Evolutionary conservation across 2,888 invertebrate genomes (phyloP).

Genomic region (Cheilosia vulpina): DNA sequence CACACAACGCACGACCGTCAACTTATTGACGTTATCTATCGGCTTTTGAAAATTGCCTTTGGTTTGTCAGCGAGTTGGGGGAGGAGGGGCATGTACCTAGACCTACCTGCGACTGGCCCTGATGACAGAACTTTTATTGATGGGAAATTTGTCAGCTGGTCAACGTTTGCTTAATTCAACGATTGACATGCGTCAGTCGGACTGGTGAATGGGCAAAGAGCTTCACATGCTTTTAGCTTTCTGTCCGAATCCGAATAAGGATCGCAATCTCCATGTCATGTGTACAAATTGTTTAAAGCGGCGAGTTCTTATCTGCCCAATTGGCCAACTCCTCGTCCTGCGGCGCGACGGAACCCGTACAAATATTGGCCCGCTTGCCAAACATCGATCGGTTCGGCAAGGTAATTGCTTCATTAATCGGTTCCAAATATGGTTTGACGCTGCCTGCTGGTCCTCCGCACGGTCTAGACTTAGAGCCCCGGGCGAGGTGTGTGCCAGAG

Average conservation of each 20-base stretch:
- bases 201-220: conserved; percentile 60
- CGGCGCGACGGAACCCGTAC: conserved; percentile 49
- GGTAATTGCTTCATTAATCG: conserved; percentile 77
- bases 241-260: conserved; percentile 28
- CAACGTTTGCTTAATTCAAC: conserved; percentile 57
- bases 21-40: conserved; percentile 54
- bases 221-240: conserved; percentile 41
- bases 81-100: neutral
- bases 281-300: conserved; percentile 67
- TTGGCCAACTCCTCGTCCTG: conserved; percentile 23
- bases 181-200: conserved; percentile 55
- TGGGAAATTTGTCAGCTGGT: conserved; percentile 37
- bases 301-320: conserved; percentile 48
- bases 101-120: conserved; percentile 16
- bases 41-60: conserved; percentile 1
- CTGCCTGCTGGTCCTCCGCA: conserved; percentile 57
- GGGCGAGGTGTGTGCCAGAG: conserved; percentile 14
- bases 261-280: conserved; percentile 57
- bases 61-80: neutral
- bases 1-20: conserved; percentile 29
- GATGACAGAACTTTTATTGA: neutral
- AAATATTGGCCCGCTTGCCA: conserved; percentile 49
- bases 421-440: conserved; percentile 75
- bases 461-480: conserved; percentile 44
- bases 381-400: conserved; percentile 69